Percentiles rank a stretch among this genome's conserved stretches.
Conservation (phyloP, 2,113 vertebrate genomes). For the Eulemur rufifrons region DNA sequence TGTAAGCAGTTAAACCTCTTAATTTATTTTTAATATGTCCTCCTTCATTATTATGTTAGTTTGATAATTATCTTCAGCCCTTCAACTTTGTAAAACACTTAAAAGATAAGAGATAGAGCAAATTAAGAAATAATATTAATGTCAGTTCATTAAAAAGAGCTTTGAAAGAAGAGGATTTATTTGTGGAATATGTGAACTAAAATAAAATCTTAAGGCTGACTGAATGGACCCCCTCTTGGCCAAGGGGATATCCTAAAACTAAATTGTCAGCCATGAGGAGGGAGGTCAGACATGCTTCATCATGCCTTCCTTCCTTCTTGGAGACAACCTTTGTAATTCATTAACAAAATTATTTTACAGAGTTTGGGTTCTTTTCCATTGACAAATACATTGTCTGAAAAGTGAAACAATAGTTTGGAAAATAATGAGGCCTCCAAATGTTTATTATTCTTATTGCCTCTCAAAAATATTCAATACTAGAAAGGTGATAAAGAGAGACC, state of each 20-base stretch:
- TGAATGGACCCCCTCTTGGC: too few relatives aligned
- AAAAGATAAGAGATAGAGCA: not conserved
- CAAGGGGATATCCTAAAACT: too few relatives aligned
- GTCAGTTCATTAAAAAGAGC: not conserved
- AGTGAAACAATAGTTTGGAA: not conserved
- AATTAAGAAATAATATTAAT: not conserved
- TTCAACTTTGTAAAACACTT: not conserved
- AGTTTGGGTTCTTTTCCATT: too few relatives aligned
- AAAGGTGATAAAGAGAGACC: not conserved
- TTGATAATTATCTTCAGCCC: not conserved
- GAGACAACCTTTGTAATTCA: too few relatives aligned
- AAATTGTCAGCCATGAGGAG: too few relatives aligned
- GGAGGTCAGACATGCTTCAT: too few relatives aligned
- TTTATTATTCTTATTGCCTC: not conserved
- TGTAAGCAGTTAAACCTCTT: not conserved
- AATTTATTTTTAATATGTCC: not conserved
- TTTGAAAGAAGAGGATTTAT: not conserved
- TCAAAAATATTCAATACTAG: not conserved
- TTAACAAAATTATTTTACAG: too few relatives aligned
- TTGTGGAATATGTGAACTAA: not conserved
- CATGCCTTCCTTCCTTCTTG: too few relatives aligned
- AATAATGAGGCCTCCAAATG: not conserved
- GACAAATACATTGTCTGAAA: not conserved
- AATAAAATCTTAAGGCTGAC: too few relatives aligned
- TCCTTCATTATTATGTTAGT: not conserved